Evolutionary conservation across 2,113 vertebrate species (phyloP).

Genomic region (Callionymus lyra): DNA sequence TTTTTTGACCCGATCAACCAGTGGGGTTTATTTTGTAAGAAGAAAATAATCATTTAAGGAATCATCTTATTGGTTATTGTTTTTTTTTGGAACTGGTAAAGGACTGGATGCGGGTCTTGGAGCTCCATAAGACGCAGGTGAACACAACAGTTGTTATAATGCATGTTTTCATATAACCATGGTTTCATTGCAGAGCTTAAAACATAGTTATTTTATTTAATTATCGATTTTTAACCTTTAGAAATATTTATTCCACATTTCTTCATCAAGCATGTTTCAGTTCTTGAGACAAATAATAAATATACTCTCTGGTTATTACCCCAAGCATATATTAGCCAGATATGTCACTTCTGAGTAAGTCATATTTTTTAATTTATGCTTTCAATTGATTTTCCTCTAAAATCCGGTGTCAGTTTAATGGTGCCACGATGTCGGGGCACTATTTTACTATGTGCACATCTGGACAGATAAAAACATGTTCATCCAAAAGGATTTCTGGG

Average conservation of each 20-base stretch:
- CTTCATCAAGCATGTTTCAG: too few species aligned
- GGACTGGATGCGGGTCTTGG: conserved; percentile 28
- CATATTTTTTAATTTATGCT: conserved; percentile 30
- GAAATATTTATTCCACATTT: too few species aligned
- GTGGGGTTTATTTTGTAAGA: background rate
- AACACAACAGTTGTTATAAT: conserved; percentile 22
- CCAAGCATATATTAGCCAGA: conserved; percentile 25
- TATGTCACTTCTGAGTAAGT: conserved; percentile 25
- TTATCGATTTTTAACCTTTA: too few species aligned
- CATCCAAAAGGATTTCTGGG: background rate
- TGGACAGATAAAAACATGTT: conserved; percentile 15
- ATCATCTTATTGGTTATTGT: background rate
- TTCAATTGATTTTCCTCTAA: conserved; percentile 40
- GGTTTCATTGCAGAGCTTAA: background rate
- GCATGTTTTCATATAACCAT: background rate
- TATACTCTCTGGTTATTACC: too few species aligned
- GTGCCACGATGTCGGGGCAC: conserved; percentile 26
- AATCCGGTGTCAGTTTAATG: conserved; percentile 31
- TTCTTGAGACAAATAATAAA: too few species aligned
- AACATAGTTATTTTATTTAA: too few species aligned
- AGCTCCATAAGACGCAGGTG: conserved; percentile 51
- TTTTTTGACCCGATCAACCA: background rate
- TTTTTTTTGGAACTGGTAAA: conserved; percentile 19
- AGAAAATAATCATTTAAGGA: background rate
- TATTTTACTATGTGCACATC: conserved; percentile 14